Conservation (phyloP, 2,888 invertebrate species). For the Orthosia gothica region DNA sequence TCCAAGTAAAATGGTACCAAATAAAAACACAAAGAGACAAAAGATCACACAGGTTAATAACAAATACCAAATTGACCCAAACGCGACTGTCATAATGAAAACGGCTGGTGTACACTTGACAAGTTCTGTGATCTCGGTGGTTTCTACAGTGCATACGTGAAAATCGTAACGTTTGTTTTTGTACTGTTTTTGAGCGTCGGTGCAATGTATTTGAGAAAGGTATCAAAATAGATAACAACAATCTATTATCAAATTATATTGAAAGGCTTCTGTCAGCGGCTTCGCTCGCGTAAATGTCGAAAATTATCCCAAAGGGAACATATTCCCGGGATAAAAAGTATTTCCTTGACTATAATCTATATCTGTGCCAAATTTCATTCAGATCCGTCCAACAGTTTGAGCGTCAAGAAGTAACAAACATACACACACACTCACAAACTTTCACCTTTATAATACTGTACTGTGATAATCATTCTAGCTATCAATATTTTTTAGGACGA, state of each 20-base stretch:
- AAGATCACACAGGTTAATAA: constrained; percentile 48
- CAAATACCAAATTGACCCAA: constrained; percentile 45
- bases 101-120: constrained; percentile 20
- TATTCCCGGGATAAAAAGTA: too few relatives aligned
- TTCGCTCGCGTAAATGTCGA: too few relatives aligned
- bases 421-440: too few relatives aligned
- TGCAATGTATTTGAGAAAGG: not conserved
- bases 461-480: too few relatives aligned
- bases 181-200: not conserved
- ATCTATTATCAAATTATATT: not conserved
- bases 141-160: not conserved
- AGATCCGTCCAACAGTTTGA: too few relatives aligned
- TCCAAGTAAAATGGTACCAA: constrained; percentile 12
- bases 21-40: constrained; percentile 16
- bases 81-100: constrained; percentile 44
- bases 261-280: too few relatives aligned
- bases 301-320: too few relatives aligned
- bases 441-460: too few relatives aligned
- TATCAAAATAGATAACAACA: not conserved
- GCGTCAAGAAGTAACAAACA: too few relatives aligned
- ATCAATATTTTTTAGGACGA: not conserved
- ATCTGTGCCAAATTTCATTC: too few relatives aligned
- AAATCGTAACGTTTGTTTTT: not conserved
- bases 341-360: too few relatives aligned
- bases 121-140: not conserved